Evolutionary conservation across 2,797 vertebrate genomes (phyloP).

Genomic region (Rhodeus uyekii): DNA sequence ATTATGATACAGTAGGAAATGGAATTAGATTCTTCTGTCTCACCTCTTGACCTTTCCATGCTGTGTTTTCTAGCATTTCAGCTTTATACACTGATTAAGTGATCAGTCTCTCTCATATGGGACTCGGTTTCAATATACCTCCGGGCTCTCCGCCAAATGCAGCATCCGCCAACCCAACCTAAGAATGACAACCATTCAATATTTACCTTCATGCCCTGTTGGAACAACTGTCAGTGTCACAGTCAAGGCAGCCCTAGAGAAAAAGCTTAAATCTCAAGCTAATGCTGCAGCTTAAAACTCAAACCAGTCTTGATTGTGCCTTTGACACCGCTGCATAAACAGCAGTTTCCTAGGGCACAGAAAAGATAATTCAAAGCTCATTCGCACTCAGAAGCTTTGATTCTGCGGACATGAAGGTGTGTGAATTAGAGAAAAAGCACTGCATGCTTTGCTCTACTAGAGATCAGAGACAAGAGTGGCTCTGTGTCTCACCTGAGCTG

Average conservation of each 20-base stretch:
- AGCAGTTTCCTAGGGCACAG: conserved; percentile 16
- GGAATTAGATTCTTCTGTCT: conserved; percentile 31
- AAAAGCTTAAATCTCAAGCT: conserved; percentile 40
- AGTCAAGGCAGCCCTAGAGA: conserved; percentile 22
- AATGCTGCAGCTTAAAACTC: conserved; percentile 37
- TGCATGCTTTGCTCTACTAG: not conserved
- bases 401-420: conserved; percentile 16
- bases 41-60: conserved; percentile 32
- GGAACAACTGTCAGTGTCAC: conserved; percentile 35
- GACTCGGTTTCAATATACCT: conserved; percentile 36
- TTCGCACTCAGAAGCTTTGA: conserved; percentile 17
- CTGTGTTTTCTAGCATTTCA: conserved; percentile 15
- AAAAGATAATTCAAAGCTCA: conserved; percentile 17
- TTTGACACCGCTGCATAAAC: conserved; percentile 33
- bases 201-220: conserved; percentile 34
- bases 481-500: conserved; percentile 30
- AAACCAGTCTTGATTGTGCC: conserved; percentile 23
- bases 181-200: conserved; percentile 51
- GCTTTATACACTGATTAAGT: conserved; percentile 42
- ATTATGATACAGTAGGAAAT: conserved; percentile 13
- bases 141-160: conserved; percentile 25
- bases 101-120: conserved; percentile 20
- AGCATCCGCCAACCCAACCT: conserved; percentile 25
- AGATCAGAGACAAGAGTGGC: conserved; percentile 26
- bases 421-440: conserved; percentile 31